Evolutionary conservation across 1,140 invertebrate genomes (phyloP).

Genomic region (Lysiphlebus fabarum): DNA sequence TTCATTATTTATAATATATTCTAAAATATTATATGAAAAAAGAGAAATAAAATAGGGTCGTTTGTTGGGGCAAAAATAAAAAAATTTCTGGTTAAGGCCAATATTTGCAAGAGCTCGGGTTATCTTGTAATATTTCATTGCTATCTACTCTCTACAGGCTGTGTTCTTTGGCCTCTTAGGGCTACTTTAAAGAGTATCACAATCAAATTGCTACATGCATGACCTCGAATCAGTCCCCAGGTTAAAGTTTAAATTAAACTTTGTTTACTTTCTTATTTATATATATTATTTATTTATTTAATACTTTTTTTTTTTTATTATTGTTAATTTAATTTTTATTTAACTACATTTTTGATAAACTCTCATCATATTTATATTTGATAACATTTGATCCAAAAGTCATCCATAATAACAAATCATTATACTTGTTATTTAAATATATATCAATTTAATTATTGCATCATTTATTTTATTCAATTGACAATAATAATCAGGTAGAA

Average conservation of each 20-base stretch:
- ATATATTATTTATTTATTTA: not conserved
- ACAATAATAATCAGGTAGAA: not conserved
- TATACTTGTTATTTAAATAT: too few species aligned
- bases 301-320: conserved; percentile 4
- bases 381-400: conserved; percentile 5
- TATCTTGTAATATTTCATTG: conserved; percentile 32
- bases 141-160: conserved; percentile 28
- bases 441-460: too few species aligned
- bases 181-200: conserved; percentile 11
- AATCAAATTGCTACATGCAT: not conserved
- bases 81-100: conserved; percentile 25
- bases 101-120: conserved; percentile 29
- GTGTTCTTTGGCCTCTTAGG: conserved; percentile 10
- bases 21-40: not conserved
- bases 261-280: not conserved
- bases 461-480: too few species aligned
- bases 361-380: not conserved
- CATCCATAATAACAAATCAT: not conserved
- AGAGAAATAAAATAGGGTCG: not conserved
- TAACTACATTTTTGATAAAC: conserved; percentile 18
- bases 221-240: not conserved
- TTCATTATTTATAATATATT: not conserved
- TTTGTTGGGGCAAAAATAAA: conserved; percentile 11
- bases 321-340: conserved; percentile 10
- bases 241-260: too few species aligned